A percentile compares a stretch with the other conserved stretches of the same genome.
phyloP scores from a whole-genome alignment of 2,888 invertebrate species.

The Corbicula japonica region DNA sequence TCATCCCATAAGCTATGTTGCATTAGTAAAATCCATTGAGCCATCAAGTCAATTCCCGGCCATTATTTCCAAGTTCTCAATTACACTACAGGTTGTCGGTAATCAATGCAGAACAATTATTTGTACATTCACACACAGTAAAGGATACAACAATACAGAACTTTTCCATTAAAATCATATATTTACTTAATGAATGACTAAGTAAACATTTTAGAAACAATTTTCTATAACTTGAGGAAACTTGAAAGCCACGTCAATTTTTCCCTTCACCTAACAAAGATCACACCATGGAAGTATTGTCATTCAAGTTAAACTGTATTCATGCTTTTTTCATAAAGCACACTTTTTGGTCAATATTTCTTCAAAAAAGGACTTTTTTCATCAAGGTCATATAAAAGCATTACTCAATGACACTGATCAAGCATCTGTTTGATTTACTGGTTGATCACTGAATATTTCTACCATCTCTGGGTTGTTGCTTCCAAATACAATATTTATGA shows the following conservation, averaged over 20 bases:
- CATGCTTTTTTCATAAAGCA: no score
- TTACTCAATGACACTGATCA: neutral
- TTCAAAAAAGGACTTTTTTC: no score
- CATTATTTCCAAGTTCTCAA: conserved; percentile 35
- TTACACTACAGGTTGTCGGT: conserved; percentile 16
- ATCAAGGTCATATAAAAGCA: neutral
- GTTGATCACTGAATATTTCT: neutral
- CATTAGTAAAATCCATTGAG: conserved; percentile 40
- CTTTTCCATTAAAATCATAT: conserved; percentile 53
- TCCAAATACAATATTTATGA: no score
- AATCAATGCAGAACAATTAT: conserved; percentile 34
- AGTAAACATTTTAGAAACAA: conserved; percentile 48
- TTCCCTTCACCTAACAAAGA: conserved; percentile 15
- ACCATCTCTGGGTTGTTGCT: neutral
- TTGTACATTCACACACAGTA: conserved; percentile 33
- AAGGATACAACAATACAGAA: conserved; percentile 31
- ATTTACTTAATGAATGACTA: conserved; percentile 46
- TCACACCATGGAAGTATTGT: conserved; percentile 12
- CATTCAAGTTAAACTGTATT: no score
- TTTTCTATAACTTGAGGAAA: conserved; percentile 38
- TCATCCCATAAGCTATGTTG: conserved; percentile 35
- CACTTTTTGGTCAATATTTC: no score
- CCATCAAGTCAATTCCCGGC: conserved; percentile 21
- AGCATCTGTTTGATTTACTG: neutral
- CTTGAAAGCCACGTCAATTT: conserved; percentile 35